Evolutionary conservation across 92 coral and sea anemone genomes (phyloP), one percentile per base, ranked within the genome.

Genomic region (Anthopleura xanthogrammica): DNA sequence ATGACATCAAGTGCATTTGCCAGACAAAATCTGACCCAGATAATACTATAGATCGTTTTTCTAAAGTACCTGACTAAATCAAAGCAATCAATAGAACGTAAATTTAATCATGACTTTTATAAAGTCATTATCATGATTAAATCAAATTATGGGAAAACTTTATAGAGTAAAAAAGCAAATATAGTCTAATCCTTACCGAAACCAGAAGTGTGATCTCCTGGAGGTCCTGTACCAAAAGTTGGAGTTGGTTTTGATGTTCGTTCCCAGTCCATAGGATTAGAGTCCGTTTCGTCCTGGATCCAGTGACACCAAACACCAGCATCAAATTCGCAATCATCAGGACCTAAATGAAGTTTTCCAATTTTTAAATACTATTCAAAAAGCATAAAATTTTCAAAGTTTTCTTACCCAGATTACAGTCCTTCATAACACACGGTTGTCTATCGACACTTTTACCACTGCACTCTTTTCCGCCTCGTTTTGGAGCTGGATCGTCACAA

Each of bases 271-370:
- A 23, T 62, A 1, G 89, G 90, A 56, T 40, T 79, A 1, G 75
- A 36, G 17, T 72, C 73, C 16, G 43, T 43, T 3, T 77, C 3
- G 76, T 88, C 89, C 40, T 83, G 39, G 50, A 83, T 80, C 93
- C 93, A 90, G 71, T 87, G 88, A 60, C 93, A 90, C 88, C 86
- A 75, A 29, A 83, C 88, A 42, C 79, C 92, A 42, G 77, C 73
- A 60, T 94, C 98, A 86, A 94, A 94, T 48, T 94, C 92, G 52
- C 98, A 94, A 71, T 94, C 98, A 52, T 86, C 87, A 6, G 87
- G 88, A 46, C 98, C 98, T 94, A 79, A 50, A 66, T 48, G 52
- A 64, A 52, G 55, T 75, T 16, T 6, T 1, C 42, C 12, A 40
- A 16, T 75, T 50, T 12, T 6, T 17, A 75, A 75, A 16, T 14